Conservation (phyloP, 2,113 vertebrate genomes). For the Hippopotamus amphibius region DNA sequence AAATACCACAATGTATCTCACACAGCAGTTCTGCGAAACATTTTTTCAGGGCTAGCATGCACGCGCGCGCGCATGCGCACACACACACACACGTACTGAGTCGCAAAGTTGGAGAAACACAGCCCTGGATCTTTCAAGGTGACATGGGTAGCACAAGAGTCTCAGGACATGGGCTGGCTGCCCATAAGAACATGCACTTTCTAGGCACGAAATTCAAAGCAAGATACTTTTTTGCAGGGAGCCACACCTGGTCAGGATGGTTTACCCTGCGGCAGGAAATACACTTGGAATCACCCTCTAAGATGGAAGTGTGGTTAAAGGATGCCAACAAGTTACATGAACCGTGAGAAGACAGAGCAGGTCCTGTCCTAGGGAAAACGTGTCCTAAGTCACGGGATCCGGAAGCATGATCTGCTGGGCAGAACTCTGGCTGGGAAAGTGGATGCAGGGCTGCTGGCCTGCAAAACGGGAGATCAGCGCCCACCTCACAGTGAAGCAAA, state of each 20-base stretch:
- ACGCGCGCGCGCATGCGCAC: not conserved
- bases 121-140: not conserved
- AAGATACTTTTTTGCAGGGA: not conserved
- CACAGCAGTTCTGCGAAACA: not conserved
- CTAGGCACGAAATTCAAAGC: conserved; percentile 36
- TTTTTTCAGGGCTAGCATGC: not conserved
- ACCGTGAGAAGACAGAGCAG: not conserved
- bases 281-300: conserved; percentile 20
- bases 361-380: not conserved
- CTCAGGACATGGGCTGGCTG: not conserved
- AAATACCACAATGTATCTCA: not conserved
- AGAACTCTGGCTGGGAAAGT: not conserved
- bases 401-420: not conserved
- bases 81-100: not conserved
- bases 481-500: not conserved
- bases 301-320: conserved; percentile 19
- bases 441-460: not conserved
- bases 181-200: not conserved
- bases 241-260: conserved; percentile 52
- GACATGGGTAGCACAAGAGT: not conserved
- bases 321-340: not conserved
- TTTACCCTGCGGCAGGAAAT: conserved; percentile 30
- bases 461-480: not conserved
- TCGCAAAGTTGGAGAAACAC: not conserved
- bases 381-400: not conserved